Base-by-base conservation (phyloP, 2,797 vertebrate genomes). In the Pelodytes ibericus region DNA sequence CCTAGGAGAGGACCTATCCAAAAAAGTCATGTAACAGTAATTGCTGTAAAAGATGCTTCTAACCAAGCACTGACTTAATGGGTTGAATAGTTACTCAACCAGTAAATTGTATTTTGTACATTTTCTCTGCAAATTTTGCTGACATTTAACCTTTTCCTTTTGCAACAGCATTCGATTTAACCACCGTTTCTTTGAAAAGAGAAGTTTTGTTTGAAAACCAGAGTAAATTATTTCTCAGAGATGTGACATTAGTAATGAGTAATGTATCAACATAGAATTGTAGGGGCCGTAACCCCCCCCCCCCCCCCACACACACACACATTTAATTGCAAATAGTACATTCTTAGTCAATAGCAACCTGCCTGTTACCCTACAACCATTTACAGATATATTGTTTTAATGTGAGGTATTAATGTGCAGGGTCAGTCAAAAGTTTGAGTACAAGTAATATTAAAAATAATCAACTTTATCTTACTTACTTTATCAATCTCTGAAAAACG, bases 41-140 rank as follows among this genome's bases (percentile, higher is more conserved):
- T 53, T 53, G 49, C 49, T 22, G 49, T 53, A 7, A 24, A 53
- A 53, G 49, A 53, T 22, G n/a, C 49, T 53, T 53, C 49, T 53
- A 53, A 53, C 49, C 49, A 53, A 15, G 20, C 24, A 22, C 49
- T 53, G 49, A 16, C 49, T 53, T 53, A 53, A 53, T 53, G 49
- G 49, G 49, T 20, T 53, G 11, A 53, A 24, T 53, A 53, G 8
- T 53, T 53, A 53, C 22, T 53, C 49, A 53, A 53, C 49, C 49
- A 53, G 22, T 53, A 53, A 53, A 53, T 53, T 53, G 49, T 53
- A 53, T 53, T 53, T 53, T 53, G 49, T 53, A 22, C 49, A 53
- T 53, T 53, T 16, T 53, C 49, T 53, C 8, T 53, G 49, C 49
- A 53, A 53, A 53, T 13, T 53, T 53, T 53, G 49, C 49, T 53